These are phyloP conservation scores for Thomomys bottae DNA, from an alignment of 2,113 vertebrate species.

Conservation along the genomic window DNA sequence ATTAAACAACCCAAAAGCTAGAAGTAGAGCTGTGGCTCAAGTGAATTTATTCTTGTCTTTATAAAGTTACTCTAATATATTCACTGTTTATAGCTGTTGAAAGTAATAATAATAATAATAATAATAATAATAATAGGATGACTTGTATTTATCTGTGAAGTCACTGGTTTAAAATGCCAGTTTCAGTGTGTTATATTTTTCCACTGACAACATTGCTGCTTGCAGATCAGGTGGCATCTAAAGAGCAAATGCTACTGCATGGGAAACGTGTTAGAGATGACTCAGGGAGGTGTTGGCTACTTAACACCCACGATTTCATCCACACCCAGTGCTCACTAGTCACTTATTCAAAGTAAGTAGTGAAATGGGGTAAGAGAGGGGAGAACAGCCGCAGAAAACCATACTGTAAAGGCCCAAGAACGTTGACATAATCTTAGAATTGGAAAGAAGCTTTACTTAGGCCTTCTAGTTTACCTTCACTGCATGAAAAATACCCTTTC, in stretches of 20 bases:
- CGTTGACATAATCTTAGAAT: neutral
- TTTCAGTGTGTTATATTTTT: conserved; percentile 36
- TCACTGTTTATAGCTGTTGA: neutral
- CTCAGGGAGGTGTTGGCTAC: conserved; percentile 56
- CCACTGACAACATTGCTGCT: neutral
- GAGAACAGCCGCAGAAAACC: neutral
- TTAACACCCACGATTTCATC: conserved; percentile 64
- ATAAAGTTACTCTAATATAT: neutral
- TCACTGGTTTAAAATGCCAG: conserved; percentile 17
- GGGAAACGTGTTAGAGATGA: conserved; percentile 56
- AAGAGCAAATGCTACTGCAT: neutral
- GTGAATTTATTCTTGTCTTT: conserved; percentile 5
- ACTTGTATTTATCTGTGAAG: neutral
- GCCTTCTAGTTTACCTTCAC: neutral
- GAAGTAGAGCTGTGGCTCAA: no score
- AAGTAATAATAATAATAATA: neutral
- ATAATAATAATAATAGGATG: neutral
- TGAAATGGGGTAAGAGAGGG: neutral
- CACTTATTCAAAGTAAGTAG: conserved; percentile 24
- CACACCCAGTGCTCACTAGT: neutral
- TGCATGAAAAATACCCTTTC: conserved; percentile 8
- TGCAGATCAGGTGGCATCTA: conserved; percentile 34
- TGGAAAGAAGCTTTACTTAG: neutral
- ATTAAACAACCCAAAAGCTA: no score
- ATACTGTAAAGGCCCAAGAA: neutral